These are phyloP conservation scores for Eupithecia subumbrata DNA, from an alignment of 2,888 invertebrate genomes.

Conservation along the genomic window DNA sequence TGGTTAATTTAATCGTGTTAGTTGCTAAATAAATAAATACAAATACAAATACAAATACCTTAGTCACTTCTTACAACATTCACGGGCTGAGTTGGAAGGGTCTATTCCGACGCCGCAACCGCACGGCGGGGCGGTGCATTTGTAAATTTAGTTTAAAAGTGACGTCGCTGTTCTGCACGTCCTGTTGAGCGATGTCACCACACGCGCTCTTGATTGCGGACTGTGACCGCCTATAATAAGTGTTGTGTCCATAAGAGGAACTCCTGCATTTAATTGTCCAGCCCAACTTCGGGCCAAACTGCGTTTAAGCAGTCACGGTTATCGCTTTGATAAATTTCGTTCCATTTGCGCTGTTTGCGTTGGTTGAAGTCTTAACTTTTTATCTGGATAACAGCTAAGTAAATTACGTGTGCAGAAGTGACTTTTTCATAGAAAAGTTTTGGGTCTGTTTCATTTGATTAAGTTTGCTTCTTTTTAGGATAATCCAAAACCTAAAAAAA, in stretches of 20 bases:
- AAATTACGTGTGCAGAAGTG: not conserved
- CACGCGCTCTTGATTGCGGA: conserved; percentile 37
- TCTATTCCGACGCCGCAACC: not conserved
- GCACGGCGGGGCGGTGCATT: not conserved
- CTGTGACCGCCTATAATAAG: conserved; percentile 44
- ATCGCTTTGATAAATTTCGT: conserved; percentile 32
- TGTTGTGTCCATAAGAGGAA: conserved; percentile 43
- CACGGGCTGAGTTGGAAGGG: not conserved
- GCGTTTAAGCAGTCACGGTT: conserved; percentile 26
- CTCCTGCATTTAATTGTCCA: conserved; percentile 41
- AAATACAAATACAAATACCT: too few species aligned
- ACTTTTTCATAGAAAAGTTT: not conserved
- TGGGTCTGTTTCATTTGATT: not conserved
- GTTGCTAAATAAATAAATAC: not conserved
- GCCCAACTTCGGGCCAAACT: conserved; percentile 37
- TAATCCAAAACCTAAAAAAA: too few species aligned
- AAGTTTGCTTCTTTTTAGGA: not conserved
- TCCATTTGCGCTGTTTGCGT: conserved; percentile 29
- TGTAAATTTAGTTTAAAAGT: not conserved
- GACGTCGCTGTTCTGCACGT: not conserved
- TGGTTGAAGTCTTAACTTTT: not conserved
- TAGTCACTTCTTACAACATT: not conserved
- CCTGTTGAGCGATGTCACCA: conserved; percentile 18
- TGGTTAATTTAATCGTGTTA: too few species aligned
- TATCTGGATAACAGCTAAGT: not conserved